These are phyloP conservation scores for Phyllopteryx taeniolatus DNA, from an alignment of 2,113 vertebrate species.

Conservation along the genomic window DNA sequence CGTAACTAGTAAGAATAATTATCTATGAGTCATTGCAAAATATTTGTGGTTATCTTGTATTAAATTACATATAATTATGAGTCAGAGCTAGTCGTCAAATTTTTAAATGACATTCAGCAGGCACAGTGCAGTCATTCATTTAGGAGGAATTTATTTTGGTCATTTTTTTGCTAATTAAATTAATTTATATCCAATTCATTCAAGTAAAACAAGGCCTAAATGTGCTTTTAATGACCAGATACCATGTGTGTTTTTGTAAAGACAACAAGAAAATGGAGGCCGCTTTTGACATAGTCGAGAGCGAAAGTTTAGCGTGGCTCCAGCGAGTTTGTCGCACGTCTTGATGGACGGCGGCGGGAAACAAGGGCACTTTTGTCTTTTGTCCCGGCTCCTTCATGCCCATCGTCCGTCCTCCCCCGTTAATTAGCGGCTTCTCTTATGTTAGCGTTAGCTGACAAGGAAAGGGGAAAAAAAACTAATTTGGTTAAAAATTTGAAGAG, in stretches of 20 bases:
- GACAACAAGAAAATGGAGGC: background rate
- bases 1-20: background rate
- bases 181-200: background rate
- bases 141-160: background rate
- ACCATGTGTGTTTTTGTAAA: background rate
- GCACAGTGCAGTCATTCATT: background rate
- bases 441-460: background rate
- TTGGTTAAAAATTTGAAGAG: too few species aligned
- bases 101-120: background rate
- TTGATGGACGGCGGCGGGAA: conserved; percentile 45
- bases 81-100: background rate
- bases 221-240: background rate
- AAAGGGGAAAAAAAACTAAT: too few species aligned
- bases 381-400: conserved; percentile 59
- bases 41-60: background rate
- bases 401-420: conserved; percentile 29
- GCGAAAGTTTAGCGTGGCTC: conserved; percentile 32
- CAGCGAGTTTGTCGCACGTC: conserved; percentile 43
- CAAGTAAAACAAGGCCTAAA: background rate
- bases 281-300: conserved; percentile 13
- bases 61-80: background rate
- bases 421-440: conserved; percentile 51
- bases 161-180: background rate
- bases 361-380: conserved; percentile 58
- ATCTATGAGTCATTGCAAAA: background rate